A percentile compares a stretch with the other conserved stretches of the same genome.
Evolutionary conservation across 2,888 invertebrate genomes (phyloP).

Genomic region (Drosophila parthenogenetica): DNA sequence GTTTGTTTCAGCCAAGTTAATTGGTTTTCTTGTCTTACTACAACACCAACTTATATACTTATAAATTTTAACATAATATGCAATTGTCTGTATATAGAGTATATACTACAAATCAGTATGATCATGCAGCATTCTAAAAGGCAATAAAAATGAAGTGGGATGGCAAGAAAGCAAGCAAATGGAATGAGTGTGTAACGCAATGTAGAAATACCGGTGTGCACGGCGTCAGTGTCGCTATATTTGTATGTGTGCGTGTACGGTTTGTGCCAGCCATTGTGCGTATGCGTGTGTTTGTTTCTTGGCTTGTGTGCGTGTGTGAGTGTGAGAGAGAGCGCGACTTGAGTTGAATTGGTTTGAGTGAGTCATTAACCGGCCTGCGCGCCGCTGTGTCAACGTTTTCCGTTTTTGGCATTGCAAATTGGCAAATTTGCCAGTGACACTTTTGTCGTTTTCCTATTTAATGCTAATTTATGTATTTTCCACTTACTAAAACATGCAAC

Average conservation of each 20-base stretch:
- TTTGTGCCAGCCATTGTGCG: constrained; percentile 2
- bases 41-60: constrained; percentile 3
- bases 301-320: background rate
- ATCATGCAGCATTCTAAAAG: constrained; percentile 52
- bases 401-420: constrained; percentile 41
- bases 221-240: constrained; percentile 38
- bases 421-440: constrained; percentile 33
- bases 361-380: constrained; percentile 75
- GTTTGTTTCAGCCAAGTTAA: constrained; percentile 30
- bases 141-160: constrained; percentile 55
- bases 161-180: constrained; percentile 47
- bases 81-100: constrained; percentile 7
- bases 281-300: constrained; percentile 22
- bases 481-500: constrained; percentile 41
- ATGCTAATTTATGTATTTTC: constrained; percentile 20
- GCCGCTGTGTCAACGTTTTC: constrained; percentile 46
- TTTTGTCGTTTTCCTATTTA: constrained; percentile 16
- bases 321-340: constrained; percentile 40
- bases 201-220: constrained; percentile 73
- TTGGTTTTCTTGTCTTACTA: constrained; percentile 37
- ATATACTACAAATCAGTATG: constrained; percentile 28
- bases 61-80: constrained; percentile 10
- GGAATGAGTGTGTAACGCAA: constrained; percentile 64
- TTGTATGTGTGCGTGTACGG: constrained; percentile 9
- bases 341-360: constrained; percentile 61